Evolutionary conservation across 2,797 vertebrate species (phyloP), one percentile per base, ranked within the genome.

Genomic region (Picus viridis): DNA sequence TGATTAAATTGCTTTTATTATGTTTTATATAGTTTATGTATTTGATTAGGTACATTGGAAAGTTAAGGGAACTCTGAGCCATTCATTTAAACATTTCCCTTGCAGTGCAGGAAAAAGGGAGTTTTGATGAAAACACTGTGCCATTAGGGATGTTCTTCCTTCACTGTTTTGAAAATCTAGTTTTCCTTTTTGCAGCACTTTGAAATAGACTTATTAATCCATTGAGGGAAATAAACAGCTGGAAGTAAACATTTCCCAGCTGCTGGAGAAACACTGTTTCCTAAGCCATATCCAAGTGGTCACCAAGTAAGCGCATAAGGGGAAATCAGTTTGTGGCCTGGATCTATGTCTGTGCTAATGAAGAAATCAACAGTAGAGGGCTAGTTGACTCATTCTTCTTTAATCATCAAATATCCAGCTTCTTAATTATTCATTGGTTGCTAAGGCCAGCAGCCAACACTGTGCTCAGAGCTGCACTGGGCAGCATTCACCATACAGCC

Each of bases 201-300:
- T 91, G 77, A 96, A 95, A 96, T n/a, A 85, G 34, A 17, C 74
- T 92, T 96, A 93, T 94, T 89, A 95, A 91, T 95, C 92, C 86
- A 68, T 27, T 16, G 73, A 92, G 85, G 78, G 59, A 90, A 96
- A 94, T 94, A 96, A 96, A 95, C 95, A 96, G 81, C 59, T 95
- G 83, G 81, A 94, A 91, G n/a, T 90, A 94, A 96, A 96, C 29
- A 16, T 87, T 93, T 92, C 85, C 85, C 81, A 82, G 74, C 67
- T 90, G 65, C 72, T 94, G 69, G 62, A 89, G 83, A 93, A 91
- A 85, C 69, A 82, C 85, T 85, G 83, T 91, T 93, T 96, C 94
- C 96, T 95, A 94, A 91, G 53, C 34, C 70, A 80, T 73, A 91
- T 88, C 87, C 91, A 96, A 95, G 77, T 65, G 89, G 65, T 87